Percentiles rank a stretch among this genome's conserved stretches.
phyloP scores from a whole-genome alignment of 2,113 vertebrate species.

The Loxodonta africana region DNA sequence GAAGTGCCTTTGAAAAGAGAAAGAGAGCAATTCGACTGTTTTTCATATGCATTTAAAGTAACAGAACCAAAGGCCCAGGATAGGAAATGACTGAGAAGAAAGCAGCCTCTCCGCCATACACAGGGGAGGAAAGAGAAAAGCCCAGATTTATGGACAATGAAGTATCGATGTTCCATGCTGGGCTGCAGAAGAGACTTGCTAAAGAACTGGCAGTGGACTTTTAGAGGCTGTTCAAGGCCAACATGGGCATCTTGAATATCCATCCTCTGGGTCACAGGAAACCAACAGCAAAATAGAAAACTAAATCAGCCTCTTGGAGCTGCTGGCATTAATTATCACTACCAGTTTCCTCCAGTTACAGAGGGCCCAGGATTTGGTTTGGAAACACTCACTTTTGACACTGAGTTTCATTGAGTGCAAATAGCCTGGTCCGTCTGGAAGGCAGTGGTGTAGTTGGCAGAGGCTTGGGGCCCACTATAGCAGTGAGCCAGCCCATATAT shows the following conservation, averaged over 20 bases:
- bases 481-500: neutral
- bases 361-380: neutral
- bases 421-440: neutral
- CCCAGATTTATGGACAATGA: too few relatives aligned
- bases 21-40: conserved; percentile 44
- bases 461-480: neutral
- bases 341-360: neutral
- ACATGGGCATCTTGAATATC: neutral
- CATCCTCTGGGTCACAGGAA: neutral
- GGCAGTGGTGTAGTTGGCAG: neutral
- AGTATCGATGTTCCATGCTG: too few relatives aligned
- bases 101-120: neutral
- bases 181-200: neutral
- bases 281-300: conserved; percentile 11
- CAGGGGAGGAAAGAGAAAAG: too few relatives aligned
- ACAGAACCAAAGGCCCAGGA: neutral
- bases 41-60: conserved; percentile 52
- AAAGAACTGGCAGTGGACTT: neutral
- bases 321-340: neutral
- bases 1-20: conserved; percentile 68
- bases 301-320: neutral
- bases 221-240: conserved; percentile 10
- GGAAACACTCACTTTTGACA: conserved; percentile 15
- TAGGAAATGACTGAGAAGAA: neutral
- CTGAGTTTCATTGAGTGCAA: neutral